Evolutionary conservation across 2,113 vertebrate genomes (phyloP).

Genomic region (Pomatorhinus ruficollis): DNA sequence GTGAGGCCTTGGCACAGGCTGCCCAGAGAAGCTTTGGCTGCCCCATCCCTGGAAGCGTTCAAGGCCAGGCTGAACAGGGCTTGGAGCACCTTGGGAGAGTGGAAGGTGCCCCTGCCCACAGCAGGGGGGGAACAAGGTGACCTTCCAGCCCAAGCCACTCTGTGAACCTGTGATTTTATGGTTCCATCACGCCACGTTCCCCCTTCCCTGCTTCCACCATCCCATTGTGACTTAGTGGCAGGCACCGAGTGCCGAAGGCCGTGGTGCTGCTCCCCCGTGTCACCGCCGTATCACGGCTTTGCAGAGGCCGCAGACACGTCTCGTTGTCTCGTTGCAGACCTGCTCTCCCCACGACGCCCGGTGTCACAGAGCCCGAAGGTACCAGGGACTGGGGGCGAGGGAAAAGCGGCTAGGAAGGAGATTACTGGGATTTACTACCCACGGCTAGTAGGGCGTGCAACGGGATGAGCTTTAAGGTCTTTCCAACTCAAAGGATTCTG

Average conservation of each 20-base stretch:
- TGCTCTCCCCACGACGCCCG: background rate
- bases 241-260: background rate
- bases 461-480: background rate
- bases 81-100: rapidly evolving
- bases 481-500: background rate
- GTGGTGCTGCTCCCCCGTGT: background rate
- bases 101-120: background rate
- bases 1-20: rapidly evolving
- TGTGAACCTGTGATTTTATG: rapidly evolving
- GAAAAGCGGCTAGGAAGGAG: too few relatives aligned
- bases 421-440: background rate
- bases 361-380: background rate
- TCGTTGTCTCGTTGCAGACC: too few relatives aligned
- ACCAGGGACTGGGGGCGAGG: too few relatives aligned
- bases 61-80: rapidly evolving
- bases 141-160: background rate
- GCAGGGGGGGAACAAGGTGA: background rate
- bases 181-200: rapidly evolving
- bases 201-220: background rate
- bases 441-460: background rate
- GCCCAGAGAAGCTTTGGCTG: background rate
- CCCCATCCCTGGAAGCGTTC: rapidly evolving
- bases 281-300: background rate
- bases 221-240: background rate
- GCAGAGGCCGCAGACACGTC: background rate